Evolutionary conservation across 1,140 invertebrate species (phyloP), one percentile per base, ranked within the genome.

Genomic region (Diabrotica virgifera): DNA sequence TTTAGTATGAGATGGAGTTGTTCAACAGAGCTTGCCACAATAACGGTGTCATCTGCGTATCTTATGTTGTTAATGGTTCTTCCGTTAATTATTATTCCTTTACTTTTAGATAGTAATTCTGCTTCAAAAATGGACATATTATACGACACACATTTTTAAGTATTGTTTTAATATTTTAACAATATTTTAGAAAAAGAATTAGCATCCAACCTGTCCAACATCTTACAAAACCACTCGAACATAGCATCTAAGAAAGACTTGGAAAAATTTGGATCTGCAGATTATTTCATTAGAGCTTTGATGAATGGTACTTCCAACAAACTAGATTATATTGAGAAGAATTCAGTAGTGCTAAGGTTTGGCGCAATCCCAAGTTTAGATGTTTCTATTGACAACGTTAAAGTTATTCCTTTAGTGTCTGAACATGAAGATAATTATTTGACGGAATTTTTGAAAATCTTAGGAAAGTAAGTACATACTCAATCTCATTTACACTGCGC

Each of bases 401-500:
- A 36, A 35, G 40, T 51, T 6, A 59, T 50, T 51, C 38, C 6
- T 10, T 13, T 59, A 7, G 36, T 51, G 12, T 13, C 58, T 8
- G 7, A 5, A 2, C 6, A 59, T 8, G 12, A 10, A 24, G 14
- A 8, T 9, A 59, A 50, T 51, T 38, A 50, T 5, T 10, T 59
- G 10, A n/a, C 6, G 0, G 58, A 24, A 6, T 59, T 59, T 8
- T 35, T 59, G 7, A 59, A 50, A 24, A 13, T 35, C 2, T 24
- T 50, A 9, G 58, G 58, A 51, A 40, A 59, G 58, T 59, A 8
- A 50, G 58, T 59, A 40, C 12, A 12, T 24, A 24, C 24, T 24
- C 24, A 24, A 24, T 24, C n/a, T n/a, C n/a, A n/a, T n/a, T n/a
- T n/a, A n/a, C n/a, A n/a, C n/a, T n/a, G n/a, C n/a, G n/a, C n/a